Percentiles rank a stretch among this genome's conserved stretches.
Evolutionary conservation across 2,113 vertebrate species (phyloP).

Genomic region (Fulica atra): DNA sequence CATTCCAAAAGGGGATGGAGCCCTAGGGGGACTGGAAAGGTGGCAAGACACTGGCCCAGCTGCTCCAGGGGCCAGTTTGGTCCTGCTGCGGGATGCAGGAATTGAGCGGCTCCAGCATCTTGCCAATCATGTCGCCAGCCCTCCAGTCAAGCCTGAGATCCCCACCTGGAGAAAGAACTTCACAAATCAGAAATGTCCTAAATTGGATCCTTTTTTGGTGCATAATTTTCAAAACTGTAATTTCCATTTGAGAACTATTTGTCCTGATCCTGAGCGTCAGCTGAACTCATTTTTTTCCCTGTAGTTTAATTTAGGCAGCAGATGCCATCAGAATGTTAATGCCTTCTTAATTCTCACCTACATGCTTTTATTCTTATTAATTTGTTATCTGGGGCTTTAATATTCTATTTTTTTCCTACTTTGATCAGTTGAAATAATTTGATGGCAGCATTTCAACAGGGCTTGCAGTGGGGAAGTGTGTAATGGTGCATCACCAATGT

Average conservation of each 20-base stretch:
- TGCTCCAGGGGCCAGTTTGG: neutral
- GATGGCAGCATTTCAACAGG: constrained; percentile 52
- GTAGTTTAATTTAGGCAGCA: constrained; percentile 72
- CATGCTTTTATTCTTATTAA: constrained; percentile 75
- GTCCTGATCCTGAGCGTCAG: constrained; percentile 66
- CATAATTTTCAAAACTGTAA: constrained; percentile 69
- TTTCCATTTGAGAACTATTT: constrained; percentile 71
- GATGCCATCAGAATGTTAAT: constrained; percentile 72
- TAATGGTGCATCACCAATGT: constrained; percentile 62
- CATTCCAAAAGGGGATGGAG: neutral
- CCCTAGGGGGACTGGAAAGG: neutral
- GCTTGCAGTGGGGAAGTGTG: constrained; percentile 24
- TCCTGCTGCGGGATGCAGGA: neutral
- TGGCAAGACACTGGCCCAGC: neutral
- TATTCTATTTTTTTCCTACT: constrained; percentile 54
- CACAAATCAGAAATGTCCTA: constrained; percentile 66
- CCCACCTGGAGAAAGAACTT: constrained; percentile 65
- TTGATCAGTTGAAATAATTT: constrained; percentile 64
- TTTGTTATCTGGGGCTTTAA: constrained; percentile 70
- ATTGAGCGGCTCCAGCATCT: neutral
- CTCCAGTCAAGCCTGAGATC: constrained; percentile 53
- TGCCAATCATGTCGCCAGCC: constrained; percentile 26
- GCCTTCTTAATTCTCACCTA: constrained; percentile 75
- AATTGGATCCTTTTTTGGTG: constrained; percentile 64
- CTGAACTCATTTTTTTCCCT: constrained; percentile 59